These are phyloP conservation scores for Rhinolophus sinicus DNA, from an alignment of 2,113 vertebrate genomes.

Conservation along the genomic window DNA sequence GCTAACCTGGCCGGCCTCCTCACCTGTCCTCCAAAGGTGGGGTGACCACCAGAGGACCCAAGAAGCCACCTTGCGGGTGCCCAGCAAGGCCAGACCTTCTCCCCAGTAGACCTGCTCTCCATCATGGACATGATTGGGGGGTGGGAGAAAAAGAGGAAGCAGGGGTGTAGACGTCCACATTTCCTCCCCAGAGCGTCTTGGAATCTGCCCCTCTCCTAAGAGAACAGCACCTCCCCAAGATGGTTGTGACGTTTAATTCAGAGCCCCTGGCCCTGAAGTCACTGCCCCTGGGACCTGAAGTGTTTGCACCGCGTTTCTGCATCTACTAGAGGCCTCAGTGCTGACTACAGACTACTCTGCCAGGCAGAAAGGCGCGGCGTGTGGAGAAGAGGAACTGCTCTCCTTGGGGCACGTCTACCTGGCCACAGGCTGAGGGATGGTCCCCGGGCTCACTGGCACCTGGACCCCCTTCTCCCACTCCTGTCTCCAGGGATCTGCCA, in stretches of 20 bases:
- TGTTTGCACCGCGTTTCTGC: not conserved
- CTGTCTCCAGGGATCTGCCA: slow-evolving; percentile 97
- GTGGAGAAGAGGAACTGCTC: accelerated
- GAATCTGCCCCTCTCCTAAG: not conserved
- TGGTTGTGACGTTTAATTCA: no score
- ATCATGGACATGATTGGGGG: accelerated
- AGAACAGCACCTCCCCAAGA: not conserved
- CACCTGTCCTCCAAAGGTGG: not conserved
- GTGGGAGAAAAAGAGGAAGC: not conserved
- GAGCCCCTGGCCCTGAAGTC: not conserved
- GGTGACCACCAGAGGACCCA: accelerated
- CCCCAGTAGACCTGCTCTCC: not conserved
- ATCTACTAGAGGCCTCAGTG: not conserved
- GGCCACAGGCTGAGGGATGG: slow-evolving; percentile 92
- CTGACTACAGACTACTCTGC: not conserved
- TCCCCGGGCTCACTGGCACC: slow-evolving; percentile 96
- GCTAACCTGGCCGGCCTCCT: not conserved
- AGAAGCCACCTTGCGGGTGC: no score
- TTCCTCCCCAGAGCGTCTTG: not conserved
- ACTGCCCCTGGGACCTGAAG: not conserved
- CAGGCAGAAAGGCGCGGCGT: not conserved
- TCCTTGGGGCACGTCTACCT: slow-evolving; percentile 85
- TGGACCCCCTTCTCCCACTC: slow-evolving; percentile 99
- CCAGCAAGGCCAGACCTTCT: not conserved
- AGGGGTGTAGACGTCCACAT: not conserved